Percentiles rank a stretch among this genome's conserved stretches.
These are phyloP conservation scores for Diplodus sargus DNA, from an alignment of 2,797 vertebrate genomes.

Conservation along the genomic window DNA sequence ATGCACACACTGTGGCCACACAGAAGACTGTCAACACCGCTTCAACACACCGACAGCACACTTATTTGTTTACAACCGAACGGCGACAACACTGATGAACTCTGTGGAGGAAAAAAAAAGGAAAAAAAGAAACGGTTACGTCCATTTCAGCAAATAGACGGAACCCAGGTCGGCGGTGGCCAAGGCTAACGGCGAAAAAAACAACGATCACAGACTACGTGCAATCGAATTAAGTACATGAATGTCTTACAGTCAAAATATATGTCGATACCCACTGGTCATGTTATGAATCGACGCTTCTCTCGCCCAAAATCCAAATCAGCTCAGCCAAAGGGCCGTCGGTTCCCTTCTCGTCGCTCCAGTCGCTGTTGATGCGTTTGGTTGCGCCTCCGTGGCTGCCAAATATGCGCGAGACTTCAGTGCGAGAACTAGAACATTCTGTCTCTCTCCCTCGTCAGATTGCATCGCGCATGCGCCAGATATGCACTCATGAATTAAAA, in stretches of 20 bases:
- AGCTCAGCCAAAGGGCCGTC: constrained; percentile 79
- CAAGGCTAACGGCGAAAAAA: constrained; percentile 3
- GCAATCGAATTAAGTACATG: constrained; percentile 34
- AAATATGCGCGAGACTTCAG: constrained; percentile 54
- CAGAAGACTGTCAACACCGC: too few relatives aligned
- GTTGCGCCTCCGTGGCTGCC: constrained; percentile 46
- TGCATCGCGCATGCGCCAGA: constrained; percentile 50
- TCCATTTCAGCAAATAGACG: constrained; percentile 56
- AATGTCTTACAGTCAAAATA: constrained; percentile 54
- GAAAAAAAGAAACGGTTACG: background rate
- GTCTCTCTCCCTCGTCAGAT: background rate
- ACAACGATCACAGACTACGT: constrained; percentile 32
- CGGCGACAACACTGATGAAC: background rate
- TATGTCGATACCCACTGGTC: constrained; percentile 82
- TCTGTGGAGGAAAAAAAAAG: background rate
- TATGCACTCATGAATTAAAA: background rate
- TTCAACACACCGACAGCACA: too few relatives aligned
- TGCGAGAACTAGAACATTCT: constrained; percentile 57
- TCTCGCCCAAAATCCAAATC: constrained; percentile 57
- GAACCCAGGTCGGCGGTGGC: constrained; percentile 9
- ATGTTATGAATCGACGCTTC: constrained; percentile 72
- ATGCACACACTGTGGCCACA: background rate
- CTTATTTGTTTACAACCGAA: background rate
- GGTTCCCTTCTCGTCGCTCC: constrained; percentile 58
- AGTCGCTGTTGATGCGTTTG: constrained; percentile 43